Conservation (phyloP, 2,797 vertebrate species). For the Sebastes cheni region DNA sequence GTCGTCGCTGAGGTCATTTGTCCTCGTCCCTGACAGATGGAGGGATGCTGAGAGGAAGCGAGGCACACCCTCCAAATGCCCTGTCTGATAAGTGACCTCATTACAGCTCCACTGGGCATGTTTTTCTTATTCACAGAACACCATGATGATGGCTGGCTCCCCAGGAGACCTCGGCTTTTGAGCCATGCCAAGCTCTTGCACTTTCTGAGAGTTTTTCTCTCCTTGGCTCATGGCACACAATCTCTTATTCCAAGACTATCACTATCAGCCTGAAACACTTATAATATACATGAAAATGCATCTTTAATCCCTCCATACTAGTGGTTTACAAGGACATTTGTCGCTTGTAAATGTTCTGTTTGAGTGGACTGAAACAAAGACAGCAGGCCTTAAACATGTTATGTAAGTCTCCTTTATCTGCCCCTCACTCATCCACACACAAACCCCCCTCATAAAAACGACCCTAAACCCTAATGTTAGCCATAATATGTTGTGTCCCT, state of each 20-base stretch:
- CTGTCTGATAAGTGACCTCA: slow-evolving; percentile 74
- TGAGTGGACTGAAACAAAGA: slow-evolving; percentile 12
- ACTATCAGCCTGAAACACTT: slow-evolving; percentile 24
- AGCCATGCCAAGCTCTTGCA: slow-evolving; percentile 46
- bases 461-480: slow-evolving; percentile 23
- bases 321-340: slow-evolving; percentile 15
- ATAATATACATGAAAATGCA: not conserved
- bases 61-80: slow-evolving; percentile 61
- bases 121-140: slow-evolving; percentile 57
- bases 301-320: not conserved
- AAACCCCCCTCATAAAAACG: slow-evolving; percentile 14
- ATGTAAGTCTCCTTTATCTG: slow-evolving; percentile 32
- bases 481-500: slow-evolving; percentile 28
- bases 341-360: slow-evolving; percentile 23
- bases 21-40: slow-evolving; percentile 56
- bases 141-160: slow-evolving; percentile 52
- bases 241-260: slow-evolving; percentile 19
- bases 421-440: slow-evolving; percentile 20
- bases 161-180: slow-evolving; percentile 24
- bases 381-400: slow-evolving; percentile 10
- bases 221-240: slow-evolving; percentile 30
- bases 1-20: slow-evolving; percentile 46
- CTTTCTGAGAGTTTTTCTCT: slow-evolving; percentile 45
- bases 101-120: slow-evolving; percentile 62
- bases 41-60: slow-evolving; percentile 63